A percentile compares a stretch with the other conserved stretches of the same genome.
Evolutionary conservation across 2,888 invertebrate genomes (phyloP).

Genomic region (Pristionchus fissidentatus): DNA sequence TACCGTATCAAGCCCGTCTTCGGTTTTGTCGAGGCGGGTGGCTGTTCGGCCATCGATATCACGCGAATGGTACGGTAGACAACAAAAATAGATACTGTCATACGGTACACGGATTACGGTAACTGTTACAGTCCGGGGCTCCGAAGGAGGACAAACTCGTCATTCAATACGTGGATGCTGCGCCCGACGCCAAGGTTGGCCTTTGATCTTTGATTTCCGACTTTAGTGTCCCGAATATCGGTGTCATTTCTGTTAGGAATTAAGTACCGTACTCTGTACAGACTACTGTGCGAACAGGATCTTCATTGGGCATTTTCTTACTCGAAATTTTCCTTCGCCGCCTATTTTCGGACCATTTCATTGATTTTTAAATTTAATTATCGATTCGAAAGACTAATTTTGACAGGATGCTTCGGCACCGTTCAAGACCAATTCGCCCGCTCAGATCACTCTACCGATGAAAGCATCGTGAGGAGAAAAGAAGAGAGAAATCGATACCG

Average conservation of each 20-base stretch:
- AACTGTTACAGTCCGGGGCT: not conserved
- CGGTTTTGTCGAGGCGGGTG: constrained; percentile 20
- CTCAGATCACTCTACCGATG: constrained; percentile 48
- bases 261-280: too few species aligned
- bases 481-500: not conserved
- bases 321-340: too few species aligned
- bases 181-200: constrained; percentile 19
- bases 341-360: too few species aligned
- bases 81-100: not conserved
- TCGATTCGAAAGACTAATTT: too few species aligned
- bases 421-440: constrained; percentile 47
- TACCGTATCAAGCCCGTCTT: constrained; percentile 46
- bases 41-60: constrained; percentile 21
- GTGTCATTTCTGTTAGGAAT: too few species aligned
- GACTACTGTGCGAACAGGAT: too few species aligned
- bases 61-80: constrained; percentile 47
- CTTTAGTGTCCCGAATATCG: too few species aligned
- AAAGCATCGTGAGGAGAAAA: constrained; percentile 40
- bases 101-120: too few species aligned
- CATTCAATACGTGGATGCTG: constrained; percentile 20
- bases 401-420: constrained; percentile 44
- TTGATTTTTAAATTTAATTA: too few species aligned
- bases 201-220: too few species aligned
- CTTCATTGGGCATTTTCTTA: too few species aligned
- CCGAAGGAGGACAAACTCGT: constrained; percentile 27